Evolutionary conservation across 2,888 invertebrate species (phyloP), one percentile per base, ranked within the genome.

Genomic region (Hemistola chrysoprasaria): DNA sequence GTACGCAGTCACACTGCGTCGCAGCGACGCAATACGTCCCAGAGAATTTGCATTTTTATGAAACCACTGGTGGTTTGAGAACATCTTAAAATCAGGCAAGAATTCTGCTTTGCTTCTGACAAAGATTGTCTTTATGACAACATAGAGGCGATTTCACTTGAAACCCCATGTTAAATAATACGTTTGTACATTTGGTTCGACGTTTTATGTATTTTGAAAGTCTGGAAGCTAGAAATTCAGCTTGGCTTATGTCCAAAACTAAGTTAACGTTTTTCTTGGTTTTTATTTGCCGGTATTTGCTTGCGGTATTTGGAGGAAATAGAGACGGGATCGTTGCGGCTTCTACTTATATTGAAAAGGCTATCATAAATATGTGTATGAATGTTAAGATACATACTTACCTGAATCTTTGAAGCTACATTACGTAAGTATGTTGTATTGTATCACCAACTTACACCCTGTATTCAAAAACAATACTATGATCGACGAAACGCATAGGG

Each of bases 41-140:
- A 52, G 56, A 20, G 33, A 31, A 76, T 76, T 76, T 71, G 63
- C 73, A 76, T 74, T 73, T 74, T 76, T 76, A 76, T 74, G 75
- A 74, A 74, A 71, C 62, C 58, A 65, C 62, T 64, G 61, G 48
- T 64, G 59, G 49, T 63, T n/a, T n/a, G n/a, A n/a, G n/a, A 57
- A 59, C 58, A 53, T 57, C 55, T 47, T 47, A 50, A 55, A 42
- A 54, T 53, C 46, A 39, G 44, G 65, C 59, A 62, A 60, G 56
- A 52, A 60, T 46, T 42, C 28, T 51, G 53, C 47, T 47, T 49
- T 50, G 53, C 45, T 42, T 46, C 40, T 40, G 44, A 62, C 51
- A 56, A 61, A 60, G 54, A 59, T 59, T 61, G 52, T 56, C 53
- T 62, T 61, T 60, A 58, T 53, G 47, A 53, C 38, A 57, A 55